These are phyloP conservation scores for Apostichopus parvimensis DNA, from an alignment of 35 echinoderm and acorn worm genomes.

Conservation along the genomic window DNA sequence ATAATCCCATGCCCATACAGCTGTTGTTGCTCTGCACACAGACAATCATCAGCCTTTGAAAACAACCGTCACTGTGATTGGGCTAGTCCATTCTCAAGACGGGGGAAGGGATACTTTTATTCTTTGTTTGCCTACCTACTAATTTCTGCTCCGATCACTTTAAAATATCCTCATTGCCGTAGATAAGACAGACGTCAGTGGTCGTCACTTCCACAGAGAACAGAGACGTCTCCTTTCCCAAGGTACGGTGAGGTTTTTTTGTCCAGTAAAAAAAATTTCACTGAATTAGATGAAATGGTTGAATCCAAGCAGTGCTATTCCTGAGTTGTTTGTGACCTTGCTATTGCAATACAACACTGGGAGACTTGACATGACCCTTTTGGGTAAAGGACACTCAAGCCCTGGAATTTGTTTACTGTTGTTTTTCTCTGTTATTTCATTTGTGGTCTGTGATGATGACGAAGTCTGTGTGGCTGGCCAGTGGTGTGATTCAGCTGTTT, in stretches of 20 bases:
- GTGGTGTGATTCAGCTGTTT: conserved; percentile 7
- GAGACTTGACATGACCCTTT: conserved; percentile 55
- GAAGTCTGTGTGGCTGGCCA: background rate
- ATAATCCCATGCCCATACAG: conserved; percentile 44
- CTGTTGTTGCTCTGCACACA: conserved; percentile 49
- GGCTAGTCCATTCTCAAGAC: conserved; percentile 15
- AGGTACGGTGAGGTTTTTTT: too few relatives aligned
- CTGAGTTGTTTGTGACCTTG: conserved; percentile 58
- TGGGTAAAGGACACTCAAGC: conserved; percentile 45
- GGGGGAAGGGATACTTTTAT: too few relatives aligned
- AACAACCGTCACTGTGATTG: conserved; percentile 37
- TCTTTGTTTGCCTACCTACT: too few relatives aligned
- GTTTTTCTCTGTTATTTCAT: conserved; percentile 43
- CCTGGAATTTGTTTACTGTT: conserved; percentile 61
- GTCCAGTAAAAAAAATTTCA: too few relatives aligned
- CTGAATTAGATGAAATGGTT: background rate
- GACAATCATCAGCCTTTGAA: conserved; percentile 36
- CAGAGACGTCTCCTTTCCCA: too few relatives aligned
- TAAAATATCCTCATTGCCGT: too few relatives aligned
- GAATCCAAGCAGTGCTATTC: background rate
- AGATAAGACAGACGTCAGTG: too few relatives aligned
- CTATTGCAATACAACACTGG: conserved; percentile 35
- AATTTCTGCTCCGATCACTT: too few relatives aligned
- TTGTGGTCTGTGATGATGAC: conserved; percentile 13
- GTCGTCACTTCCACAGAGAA: too few relatives aligned